Base-by-base conservation (phyloP, 2,113 vertebrate genomes). In the Pantherophis guttatus region DNA sequence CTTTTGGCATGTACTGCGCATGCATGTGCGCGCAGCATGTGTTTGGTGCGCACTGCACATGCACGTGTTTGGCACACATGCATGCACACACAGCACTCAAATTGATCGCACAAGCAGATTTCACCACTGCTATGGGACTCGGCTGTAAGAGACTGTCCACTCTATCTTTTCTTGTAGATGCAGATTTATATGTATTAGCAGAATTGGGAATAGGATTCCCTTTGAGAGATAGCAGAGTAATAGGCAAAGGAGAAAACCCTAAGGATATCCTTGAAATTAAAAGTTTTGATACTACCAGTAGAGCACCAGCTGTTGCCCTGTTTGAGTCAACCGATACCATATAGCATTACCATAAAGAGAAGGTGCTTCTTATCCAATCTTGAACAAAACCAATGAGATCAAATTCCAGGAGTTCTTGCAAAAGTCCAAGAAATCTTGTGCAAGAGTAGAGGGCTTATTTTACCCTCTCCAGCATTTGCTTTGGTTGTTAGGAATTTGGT, bases 221-320 rank as follows among this genome's bases (percentile, higher is more conserved):
- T 54, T 88, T 88, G 3, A 17, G 24, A 26, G 29, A n/a, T 48
- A 50, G 1, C 6, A 70, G 24, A 44, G 13, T 33, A 5, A 54
- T 52, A 53, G 33, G 6, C 57, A 59, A 24, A 29, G 87, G 87
- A 4, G 53, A 11, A 54, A 65, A 39, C 7, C 8, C 33, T 15
- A 9, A n/a, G 70, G 39, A 1, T 26, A 2, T 59, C 33, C 39
- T 87, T 26, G 24, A 39, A 90, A 93, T 0, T 29, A 52, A 70
- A 48, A 90, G 89, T 89, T 39, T 93, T 55, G 0, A 94, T 90
- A 91, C 85, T 89, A 44, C 55, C 39, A 0, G 39, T 75, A 62
- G 58, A 94, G 52, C 5, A 1, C 89, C 93, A 93, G 65, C 59
- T 91, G 58, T 93, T 93, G 94, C 88, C 94, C 95, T 55, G 57